These are phyloP conservation scores for Rhynchotus rufescens DNA, from an alignment of 2,797 vertebrate genomes.

Conservation along the genomic window DNA sequence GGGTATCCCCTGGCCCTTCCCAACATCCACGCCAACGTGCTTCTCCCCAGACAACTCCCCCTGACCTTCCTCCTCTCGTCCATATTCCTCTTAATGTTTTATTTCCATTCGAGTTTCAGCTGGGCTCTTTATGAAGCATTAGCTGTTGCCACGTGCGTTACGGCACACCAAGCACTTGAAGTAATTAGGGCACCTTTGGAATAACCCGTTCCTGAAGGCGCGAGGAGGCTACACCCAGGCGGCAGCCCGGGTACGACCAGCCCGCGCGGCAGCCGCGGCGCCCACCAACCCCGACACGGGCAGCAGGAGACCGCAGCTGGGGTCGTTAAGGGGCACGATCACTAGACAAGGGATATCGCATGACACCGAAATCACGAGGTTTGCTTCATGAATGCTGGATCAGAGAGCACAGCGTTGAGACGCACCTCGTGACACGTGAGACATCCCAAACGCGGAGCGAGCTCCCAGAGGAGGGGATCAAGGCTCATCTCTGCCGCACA, in stretches of 20 bases:
- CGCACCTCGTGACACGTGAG: rapidly evolving
- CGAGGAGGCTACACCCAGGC: too few relatives aligned
- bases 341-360: neutral
- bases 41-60: too few relatives aligned
- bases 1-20: too few relatives aligned
- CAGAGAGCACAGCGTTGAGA: neutral
- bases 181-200: neutral
- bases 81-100: too few relatives aligned
- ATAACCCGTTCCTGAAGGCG: neutral
- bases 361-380: neutral
- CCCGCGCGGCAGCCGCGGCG: neutral
- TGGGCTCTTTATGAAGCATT: neutral
- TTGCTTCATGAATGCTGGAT: neutral
- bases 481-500: neutral
- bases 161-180: neutral
- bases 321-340: neutral
- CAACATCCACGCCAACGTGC: too few relatives aligned
- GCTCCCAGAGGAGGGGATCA: rapidly evolving
- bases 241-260: neutral
- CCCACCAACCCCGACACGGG: rapidly evolving
- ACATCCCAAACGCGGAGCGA: neutral
- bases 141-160: neutral
- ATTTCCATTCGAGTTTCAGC: too few relatives aligned
- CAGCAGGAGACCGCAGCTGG: neutral
- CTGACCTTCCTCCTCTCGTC: too few relatives aligned